Percentiles rank a stretch among this genome's conserved stretches.
These are phyloP conservation scores for Dasyurus viverrinus DNA, from an alignment of 2,113 vertebrate species.

Conservation along the genomic window DNA sequence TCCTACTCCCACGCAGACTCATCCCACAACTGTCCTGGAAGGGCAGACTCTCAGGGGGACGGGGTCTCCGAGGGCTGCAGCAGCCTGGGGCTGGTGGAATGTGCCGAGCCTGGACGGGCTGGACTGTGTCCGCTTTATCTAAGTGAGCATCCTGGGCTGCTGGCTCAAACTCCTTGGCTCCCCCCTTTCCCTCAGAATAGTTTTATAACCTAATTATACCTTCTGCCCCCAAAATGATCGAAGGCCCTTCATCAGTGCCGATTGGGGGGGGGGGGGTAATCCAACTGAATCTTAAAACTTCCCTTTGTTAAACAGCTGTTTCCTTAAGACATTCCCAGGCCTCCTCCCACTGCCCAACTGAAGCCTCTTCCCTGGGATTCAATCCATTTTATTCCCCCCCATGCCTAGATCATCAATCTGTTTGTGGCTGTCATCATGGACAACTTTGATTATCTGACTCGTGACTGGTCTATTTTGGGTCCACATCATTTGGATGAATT, in stretches of 20 bases:
- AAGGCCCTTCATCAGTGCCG: neutral
- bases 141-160: neutral
- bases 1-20: neutral
- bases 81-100: neutral
- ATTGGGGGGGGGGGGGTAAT: neutral
- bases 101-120: neutral
- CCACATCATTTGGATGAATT: slow-evolving; percentile 99
- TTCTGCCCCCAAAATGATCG: neutral
- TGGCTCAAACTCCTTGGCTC: neutral
- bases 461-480: slow-evolving; percentile 99
- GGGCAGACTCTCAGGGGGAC: neutral
- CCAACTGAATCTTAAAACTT: neutral
- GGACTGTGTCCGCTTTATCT: neutral
- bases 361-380: neutral
- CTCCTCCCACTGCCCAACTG: neutral
- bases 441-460: slow-evolving; percentile 99
- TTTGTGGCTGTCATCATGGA: slow-evolving; percentile 99
- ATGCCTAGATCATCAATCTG: slow-evolving; percentile 96
- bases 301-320: neutral
- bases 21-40: neutral
- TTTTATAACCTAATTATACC: neutral
- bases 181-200: neutral
- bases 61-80: neutral
- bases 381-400: slow-evolving; percentile 1
- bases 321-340: neutral